Evolutionary conservation across 1,140 invertebrate species (phyloP).

Genomic region (Pentalonia nigronervosa): DNA sequence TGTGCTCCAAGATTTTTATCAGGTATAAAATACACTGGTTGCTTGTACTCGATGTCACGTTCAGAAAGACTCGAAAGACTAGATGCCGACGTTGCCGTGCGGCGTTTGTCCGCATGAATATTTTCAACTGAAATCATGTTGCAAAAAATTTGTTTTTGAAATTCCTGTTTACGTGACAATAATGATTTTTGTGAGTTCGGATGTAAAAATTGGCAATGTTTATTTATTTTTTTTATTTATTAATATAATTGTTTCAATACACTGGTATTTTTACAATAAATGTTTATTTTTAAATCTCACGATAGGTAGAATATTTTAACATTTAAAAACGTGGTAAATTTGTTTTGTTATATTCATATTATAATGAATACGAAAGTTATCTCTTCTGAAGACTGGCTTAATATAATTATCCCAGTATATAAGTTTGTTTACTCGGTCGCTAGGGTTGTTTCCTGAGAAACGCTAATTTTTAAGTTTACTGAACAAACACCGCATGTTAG

Average conservation of each 20-base stretch:
- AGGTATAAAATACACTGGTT: background rate
- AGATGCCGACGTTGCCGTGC: too few relatives aligned
- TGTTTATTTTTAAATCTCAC: background rate
- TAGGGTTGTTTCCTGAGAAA: slow-evolving; percentile 48
- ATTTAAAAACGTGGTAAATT: background rate
- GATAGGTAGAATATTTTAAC: background rate
- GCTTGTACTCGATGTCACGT: background rate
- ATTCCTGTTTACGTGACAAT: background rate
- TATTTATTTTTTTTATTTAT: too few relatives aligned
- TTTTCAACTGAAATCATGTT: background rate
- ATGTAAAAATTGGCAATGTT: background rate
- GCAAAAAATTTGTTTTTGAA: background rate
- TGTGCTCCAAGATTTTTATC: background rate
- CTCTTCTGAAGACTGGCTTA: background rate
- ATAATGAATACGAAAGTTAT: background rate
- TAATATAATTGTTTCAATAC: too few relatives aligned
- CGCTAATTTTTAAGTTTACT: slow-evolving; percentile 14
- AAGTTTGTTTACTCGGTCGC: slow-evolving; percentile 24
- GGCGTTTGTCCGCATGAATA: background rate
- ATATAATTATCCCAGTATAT: background rate
- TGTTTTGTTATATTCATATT: background rate
- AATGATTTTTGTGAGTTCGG: background rate
- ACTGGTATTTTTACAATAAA: too few relatives aligned
- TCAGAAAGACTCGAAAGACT: background rate
- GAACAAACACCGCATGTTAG: slow-evolving; percentile 38